Percentiles rank a stretch among this genome's conserved stretches.
Conservation (phyloP, 2,113 vertebrate species). For the Calyptomena viridis region DNA sequence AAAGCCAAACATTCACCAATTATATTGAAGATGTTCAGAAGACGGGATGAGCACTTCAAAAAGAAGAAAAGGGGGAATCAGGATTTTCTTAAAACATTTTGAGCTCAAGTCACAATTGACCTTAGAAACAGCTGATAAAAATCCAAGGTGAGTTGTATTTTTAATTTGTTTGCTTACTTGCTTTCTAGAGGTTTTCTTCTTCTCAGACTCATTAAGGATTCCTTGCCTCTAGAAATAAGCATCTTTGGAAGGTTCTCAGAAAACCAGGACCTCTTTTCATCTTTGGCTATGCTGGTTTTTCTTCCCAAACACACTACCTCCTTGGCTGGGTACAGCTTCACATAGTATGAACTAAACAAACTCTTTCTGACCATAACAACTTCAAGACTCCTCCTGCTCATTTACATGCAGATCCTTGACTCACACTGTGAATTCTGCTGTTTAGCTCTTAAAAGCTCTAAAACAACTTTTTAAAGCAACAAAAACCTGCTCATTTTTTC, state of each 20-base stretch:
- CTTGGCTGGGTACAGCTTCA: neutral
- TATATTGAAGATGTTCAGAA: neutral
- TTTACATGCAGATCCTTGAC: neutral
- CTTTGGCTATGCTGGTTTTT: neutral
- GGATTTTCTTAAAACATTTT: neutral
- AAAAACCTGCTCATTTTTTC: neutral
- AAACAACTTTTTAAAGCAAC: neutral
- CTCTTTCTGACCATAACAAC: neutral
- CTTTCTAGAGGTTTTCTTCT: neutral
- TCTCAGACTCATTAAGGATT: neutral
- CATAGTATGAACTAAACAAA: neutral
- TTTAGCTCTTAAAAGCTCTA: neutral
- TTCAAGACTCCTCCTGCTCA: neutral
- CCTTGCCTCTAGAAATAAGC: neutral
- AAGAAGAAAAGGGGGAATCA: neutral
- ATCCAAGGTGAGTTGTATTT: neutral
- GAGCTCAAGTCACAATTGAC: neutral
- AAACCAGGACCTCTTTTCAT: neutral
- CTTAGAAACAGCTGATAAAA: neutral
- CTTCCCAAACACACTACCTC: neutral
- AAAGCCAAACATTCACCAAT: neutral
- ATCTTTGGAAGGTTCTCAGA: neutral
- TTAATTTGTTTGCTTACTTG: neutral
- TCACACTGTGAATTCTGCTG: neutral
- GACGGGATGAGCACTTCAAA: neutral